phyloP scores from a whole-genome alignment of 2,113 vertebrate genomes.

The Elgaria multicarinata region DNA sequence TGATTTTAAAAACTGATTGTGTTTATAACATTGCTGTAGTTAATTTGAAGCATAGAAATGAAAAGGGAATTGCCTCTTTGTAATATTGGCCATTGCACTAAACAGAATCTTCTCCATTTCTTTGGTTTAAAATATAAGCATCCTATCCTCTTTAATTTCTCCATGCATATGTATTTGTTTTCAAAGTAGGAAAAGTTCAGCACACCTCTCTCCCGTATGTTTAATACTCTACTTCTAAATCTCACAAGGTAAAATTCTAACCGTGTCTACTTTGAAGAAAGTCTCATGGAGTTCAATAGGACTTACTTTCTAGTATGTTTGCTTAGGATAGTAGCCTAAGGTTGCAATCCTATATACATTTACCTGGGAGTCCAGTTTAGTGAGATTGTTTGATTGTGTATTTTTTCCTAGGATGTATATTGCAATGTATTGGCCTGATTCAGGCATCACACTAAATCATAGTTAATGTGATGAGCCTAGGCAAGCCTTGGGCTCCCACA shows the following conservation, averaged over 20 bases:
- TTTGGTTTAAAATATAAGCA: background rate
- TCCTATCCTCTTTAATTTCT: background rate
- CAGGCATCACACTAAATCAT: background rate
- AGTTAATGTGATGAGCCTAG: background rate
- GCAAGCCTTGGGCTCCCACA: background rate
- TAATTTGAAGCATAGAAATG: background rate
- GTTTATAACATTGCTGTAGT: background rate
- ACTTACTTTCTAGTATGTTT: background rate
- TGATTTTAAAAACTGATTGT: background rate
- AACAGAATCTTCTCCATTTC: background rate
- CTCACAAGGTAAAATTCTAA: background rate
- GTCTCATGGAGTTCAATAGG: background rate
- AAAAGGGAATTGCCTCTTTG: background rate
- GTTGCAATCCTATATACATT: no score
- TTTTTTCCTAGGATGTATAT: background rate
- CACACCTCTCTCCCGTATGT: background rate
- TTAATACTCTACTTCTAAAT: constrained; percentile 3
- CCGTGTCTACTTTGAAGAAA: background rate
- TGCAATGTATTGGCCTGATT: background rate
- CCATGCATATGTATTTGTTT: background rate
- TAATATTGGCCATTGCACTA: background rate
- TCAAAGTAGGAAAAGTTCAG: background rate
- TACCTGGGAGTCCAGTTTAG: no score
- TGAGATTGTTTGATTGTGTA: background rate
- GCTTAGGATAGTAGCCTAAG: background rate